Conservation (phyloP, 2,113 vertebrate genomes). For the Thinocorus orbignyianus region DNA sequence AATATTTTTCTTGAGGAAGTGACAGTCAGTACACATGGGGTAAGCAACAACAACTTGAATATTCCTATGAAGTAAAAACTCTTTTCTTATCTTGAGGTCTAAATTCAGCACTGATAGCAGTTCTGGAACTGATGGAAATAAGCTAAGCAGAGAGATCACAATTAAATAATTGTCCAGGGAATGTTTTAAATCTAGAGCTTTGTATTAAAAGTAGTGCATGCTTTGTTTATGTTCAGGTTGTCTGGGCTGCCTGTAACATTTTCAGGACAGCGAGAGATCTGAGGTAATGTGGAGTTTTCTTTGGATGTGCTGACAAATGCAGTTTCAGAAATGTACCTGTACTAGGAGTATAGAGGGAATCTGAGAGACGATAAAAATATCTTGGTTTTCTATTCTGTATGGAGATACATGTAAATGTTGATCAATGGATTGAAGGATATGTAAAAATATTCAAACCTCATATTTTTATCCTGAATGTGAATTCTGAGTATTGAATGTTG, state of each 20-base stretch:
- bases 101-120: not conserved
- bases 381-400: not conserved
- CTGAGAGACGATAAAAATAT: not conserved
- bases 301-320: not conserved
- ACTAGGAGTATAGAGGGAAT: not conserved
- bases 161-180: not conserved
- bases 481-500: not conserved
- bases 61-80: not conserved
- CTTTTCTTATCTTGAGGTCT: not conserved
- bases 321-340: not conserved
- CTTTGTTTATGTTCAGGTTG: not conserved
- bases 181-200: not conserved
- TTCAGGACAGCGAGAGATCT: not conserved
- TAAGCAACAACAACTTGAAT: not conserved
- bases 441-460: not conserved
- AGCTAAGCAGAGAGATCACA: not conserved
- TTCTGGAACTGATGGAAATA: not conserved
- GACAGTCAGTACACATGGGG: not conserved
- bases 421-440: not conserved
- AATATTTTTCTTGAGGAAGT: not conserved
- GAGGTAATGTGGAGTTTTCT: not conserved
- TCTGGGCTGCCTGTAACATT: not conserved
- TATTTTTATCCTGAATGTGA: not conserved
- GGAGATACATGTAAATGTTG: not conserved
- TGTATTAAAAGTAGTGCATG: not conserved